A percentile compares a stretch with the other conserved stretches of the same genome.
Evolutionary conservation across 2,888 invertebrate species (phyloP).

Genomic region (Torymus tubicola): DNA sequence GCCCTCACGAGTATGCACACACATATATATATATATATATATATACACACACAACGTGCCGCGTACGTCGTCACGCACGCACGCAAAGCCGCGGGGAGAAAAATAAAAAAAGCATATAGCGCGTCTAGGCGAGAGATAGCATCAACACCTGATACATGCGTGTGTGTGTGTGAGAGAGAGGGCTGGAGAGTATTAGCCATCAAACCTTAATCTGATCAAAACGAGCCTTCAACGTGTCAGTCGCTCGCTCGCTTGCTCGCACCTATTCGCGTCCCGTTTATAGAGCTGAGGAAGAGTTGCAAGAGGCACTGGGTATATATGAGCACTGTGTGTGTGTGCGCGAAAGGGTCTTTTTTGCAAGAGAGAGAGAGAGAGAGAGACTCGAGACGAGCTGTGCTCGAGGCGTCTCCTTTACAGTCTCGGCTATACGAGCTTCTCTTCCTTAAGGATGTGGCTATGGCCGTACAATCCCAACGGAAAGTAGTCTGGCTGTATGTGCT

Average conservation of each 20-base stretch:
- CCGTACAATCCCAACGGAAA: not conserved
- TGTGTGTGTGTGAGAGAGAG: not conserved
- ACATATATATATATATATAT: too few species aligned
- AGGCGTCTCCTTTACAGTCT: conserved; percentile 16
- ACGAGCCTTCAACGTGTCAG: conserved; percentile 37
- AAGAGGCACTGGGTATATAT: not conserved
- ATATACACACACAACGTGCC: too few species aligned
- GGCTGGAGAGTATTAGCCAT: conserved; percentile 28
- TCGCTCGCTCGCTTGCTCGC: not conserved
- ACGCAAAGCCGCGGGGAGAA: not conserved
- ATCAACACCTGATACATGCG: conserved; percentile 40
- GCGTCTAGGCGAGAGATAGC: conserved; percentile 9
- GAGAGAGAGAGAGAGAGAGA: too few species aligned
- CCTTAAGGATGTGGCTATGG: not conserved
- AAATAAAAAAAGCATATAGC: too few species aligned
- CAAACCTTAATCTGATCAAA: conserved; percentile 45
- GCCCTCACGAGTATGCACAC: too few species aligned
- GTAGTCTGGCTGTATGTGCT: not conserved
- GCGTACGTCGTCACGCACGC: not conserved
- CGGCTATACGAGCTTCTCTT: conserved; percentile 9
- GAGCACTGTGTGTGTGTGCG: not conserved
- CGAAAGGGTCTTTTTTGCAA: too few species aligned
- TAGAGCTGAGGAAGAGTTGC: not conserved
- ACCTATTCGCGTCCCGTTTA: not conserved
- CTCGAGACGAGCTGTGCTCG: not conserved